Evolutionary conservation across 2,888 invertebrate genomes (phyloP).

Genomic region (Dolichomitus sp.): DNA sequence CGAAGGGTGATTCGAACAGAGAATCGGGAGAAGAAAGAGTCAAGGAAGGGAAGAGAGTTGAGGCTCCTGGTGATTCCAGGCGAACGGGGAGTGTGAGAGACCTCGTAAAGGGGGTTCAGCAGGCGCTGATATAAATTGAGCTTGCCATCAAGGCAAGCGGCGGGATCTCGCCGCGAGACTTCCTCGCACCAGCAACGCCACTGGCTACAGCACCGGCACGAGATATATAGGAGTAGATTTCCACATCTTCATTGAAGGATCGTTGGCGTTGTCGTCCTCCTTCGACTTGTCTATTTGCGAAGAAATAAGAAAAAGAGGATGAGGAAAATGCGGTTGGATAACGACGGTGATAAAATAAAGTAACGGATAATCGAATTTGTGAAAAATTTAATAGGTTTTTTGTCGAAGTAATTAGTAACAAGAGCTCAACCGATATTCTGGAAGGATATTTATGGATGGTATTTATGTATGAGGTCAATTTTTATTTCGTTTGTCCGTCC

Average conservation of each 20-base stretch:
- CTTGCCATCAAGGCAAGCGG: conserved; percentile 85
- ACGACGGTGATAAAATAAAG: not conserved
- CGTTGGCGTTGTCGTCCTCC: conserved; percentile 36
- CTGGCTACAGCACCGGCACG: conserved; percentile 48
- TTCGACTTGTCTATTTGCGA: not conserved
- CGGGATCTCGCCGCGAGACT: conserved; percentile 78
- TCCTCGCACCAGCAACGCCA: conserved; percentile 7
- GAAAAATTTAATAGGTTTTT: not conserved
- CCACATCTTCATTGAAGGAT: conserved; percentile 80
- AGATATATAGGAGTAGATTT: conserved; percentile 82
- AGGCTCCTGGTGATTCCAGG: conserved; percentile 51
- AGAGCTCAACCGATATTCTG: not conserved
- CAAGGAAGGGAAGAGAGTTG: conserved; percentile 18
- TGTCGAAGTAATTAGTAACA: not conserved
- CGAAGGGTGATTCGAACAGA: conserved; percentile 45
- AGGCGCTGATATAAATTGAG: conserved; percentile 85
- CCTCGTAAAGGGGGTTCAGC: conserved; percentile 85
- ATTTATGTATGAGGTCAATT: not conserved
- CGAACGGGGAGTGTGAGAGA: conserved; percentile 72
- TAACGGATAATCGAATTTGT: not conserved
- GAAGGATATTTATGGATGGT: not conserved
- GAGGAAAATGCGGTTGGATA: not conserved
- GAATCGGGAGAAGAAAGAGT: conserved; percentile 35
- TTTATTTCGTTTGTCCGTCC: not conserved
- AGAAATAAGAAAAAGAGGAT: not conserved